phyloP scores from a whole-genome alignment of 2,113 vertebrate genomes.

The Nesoenas mayeri region DNA sequence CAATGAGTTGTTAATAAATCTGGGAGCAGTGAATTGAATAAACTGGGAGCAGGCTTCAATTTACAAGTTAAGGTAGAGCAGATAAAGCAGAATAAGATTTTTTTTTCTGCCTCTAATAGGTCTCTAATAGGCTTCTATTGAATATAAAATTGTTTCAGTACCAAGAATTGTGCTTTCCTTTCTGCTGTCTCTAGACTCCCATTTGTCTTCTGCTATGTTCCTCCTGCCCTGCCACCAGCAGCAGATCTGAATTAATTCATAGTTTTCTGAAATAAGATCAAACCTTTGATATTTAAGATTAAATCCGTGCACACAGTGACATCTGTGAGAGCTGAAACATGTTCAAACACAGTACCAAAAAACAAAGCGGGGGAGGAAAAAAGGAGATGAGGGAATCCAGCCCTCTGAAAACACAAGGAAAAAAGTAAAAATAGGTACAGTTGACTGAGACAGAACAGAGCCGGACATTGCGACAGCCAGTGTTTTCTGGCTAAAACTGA shows the following conservation, averaged over 20 bases:
- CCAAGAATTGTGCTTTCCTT: background rate
- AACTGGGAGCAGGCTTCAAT: background rate
- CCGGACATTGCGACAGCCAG: background rate
- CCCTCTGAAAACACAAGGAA: background rate
- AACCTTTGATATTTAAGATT: constrained; percentile 1
- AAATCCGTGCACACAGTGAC: background rate
- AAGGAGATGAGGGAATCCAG: background rate
- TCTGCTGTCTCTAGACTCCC: background rate
- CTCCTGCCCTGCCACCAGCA: background rate
- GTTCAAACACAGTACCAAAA: background rate
- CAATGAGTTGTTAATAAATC: background rate
- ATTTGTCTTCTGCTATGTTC: background rate
- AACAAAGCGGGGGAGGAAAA: too few relatives aligned
- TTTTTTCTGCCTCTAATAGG: rapidly evolving
- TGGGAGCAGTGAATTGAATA: background rate
- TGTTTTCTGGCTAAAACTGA: background rate
- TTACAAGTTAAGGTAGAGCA: background rate
- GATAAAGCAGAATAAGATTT: background rate
- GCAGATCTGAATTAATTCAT: background rate
- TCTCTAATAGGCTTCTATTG: background rate
- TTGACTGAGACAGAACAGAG: background rate
- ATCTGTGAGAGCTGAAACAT: constrained; percentile 1
- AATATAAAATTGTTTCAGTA: background rate
- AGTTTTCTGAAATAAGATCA: background rate
- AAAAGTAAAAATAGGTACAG: background rate